These are phyloP conservation scores for Dipodomys spectabilis DNA, from an alignment of 2,113 vertebrate species.

Conservation along the genomic window DNA sequence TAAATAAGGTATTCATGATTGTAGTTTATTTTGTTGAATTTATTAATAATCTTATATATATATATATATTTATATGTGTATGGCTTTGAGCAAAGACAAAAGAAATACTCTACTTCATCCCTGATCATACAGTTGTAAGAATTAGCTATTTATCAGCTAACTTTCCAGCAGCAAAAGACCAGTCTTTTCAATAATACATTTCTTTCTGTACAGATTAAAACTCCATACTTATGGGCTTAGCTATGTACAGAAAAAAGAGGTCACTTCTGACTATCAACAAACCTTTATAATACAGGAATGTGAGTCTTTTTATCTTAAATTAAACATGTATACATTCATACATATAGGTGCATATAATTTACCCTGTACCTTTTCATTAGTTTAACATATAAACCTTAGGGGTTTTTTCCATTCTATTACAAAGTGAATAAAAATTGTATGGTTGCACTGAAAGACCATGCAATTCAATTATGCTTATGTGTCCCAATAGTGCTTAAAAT, in stretches of 20 bases:
- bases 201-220: slow-evolving; percentile 88
- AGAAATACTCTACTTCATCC: slow-evolving; percentile 87
- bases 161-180: slow-evolving; percentile 86
- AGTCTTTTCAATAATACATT: slow-evolving; percentile 87
- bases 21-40: slow-evolving; percentile 87
- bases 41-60: slow-evolving; percentile 87
- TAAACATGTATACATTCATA: slow-evolving; percentile 87
- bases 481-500: slow-evolving; percentile 87
- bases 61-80: slow-evolving; percentile 88
- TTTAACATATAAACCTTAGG: slow-evolving; percentile 87
- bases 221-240: slow-evolving; percentile 84
- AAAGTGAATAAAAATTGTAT: slow-evolving; percentile 89
- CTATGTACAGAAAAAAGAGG: slow-evolving; percentile 89
- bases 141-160: slow-evolving; percentile 79
- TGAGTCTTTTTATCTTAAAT: slow-evolving; percentile 83
- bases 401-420: slow-evolving; percentile 85
- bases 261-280: slow-evolving; percentile 85
- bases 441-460: slow-evolving; percentile 88
- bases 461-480: slow-evolving; percentile 80
- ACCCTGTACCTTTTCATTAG: slow-evolving; percentile 86
- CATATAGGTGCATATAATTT: slow-evolving; percentile 87
- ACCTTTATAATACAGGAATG: slow-evolving; percentile 89
- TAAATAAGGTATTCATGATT: slow-evolving; percentile 84
- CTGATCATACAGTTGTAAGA: slow-evolving; percentile 87
- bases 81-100: slow-evolving; percentile 92